Evolutionary conservation across 2,888 invertebrate genomes (phyloP).

Genomic region (Oscheius myriophilus): DNA sequence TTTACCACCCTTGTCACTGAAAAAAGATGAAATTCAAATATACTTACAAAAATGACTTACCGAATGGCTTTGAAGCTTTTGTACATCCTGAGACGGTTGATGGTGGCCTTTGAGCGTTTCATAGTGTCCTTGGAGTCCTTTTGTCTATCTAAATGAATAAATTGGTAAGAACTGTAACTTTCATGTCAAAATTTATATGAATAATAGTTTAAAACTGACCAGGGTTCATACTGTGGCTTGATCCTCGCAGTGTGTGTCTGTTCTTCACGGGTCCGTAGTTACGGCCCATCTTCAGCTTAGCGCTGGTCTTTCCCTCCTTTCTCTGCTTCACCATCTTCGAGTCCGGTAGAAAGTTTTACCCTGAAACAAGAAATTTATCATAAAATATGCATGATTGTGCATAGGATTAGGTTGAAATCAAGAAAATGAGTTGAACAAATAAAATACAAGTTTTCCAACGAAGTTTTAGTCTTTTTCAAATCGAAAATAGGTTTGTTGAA

Average conservation of each 20-base stretch:
- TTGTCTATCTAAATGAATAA: slow-evolving; percentile 74
- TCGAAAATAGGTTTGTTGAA: no score
- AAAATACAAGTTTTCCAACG: no score
- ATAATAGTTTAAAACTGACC: slow-evolving; percentile 73
- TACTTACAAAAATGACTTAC: slow-evolving; percentile 60
- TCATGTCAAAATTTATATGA: neutral
- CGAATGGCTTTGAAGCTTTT: slow-evolving; percentile 94
- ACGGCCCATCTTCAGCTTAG: slow-evolving; percentile 52
- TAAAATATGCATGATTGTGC: neutral
- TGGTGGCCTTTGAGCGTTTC: slow-evolving; percentile 83
- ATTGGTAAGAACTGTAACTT: neutral
- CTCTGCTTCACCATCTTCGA: slow-evolving; percentile 51
- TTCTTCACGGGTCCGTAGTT: slow-evolving; percentile 54
- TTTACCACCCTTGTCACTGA: slow-evolving; percentile 81
- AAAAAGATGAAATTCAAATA: slow-evolving; percentile 34
- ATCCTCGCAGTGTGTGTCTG: slow-evolving; percentile 73
- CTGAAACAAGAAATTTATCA: no score
- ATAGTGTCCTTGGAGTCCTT: slow-evolving; percentile 42
- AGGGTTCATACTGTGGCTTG: slow-evolving; percentile 93
- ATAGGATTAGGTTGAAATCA: no score
- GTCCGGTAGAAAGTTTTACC: slow-evolving; percentile 4
- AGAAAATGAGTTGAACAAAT: no score
- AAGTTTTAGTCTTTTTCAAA: no score
- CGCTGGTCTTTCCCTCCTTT: slow-evolving; percentile 52
- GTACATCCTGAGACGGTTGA: slow-evolving; percentile 97